Base-by-base conservation (phyloP, 2,113 vertebrate species). In the Scortum barcoo region DNA sequence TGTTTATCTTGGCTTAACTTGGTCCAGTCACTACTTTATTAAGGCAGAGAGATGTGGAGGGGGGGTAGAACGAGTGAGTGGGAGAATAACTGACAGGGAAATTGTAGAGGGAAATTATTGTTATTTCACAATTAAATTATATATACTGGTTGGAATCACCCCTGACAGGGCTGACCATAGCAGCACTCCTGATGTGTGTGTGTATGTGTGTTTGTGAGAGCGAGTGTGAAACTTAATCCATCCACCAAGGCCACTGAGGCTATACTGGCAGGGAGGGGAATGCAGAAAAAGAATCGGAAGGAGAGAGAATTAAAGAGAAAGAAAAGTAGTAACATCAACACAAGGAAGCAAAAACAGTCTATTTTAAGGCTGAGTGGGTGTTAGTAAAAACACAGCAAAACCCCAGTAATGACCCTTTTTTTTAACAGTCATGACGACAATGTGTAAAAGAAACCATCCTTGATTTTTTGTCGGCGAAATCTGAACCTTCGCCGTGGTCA, bases 121-220 rank as follows among this genome's bases (percentile, higher is more conserved):
- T 94, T 94, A 93, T 94, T 94, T 92, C 91, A 91, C 92, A 93
- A 93, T 94, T 93, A 93, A 93, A 93, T 94, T 91, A 93, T 92
- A 93, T 90, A 92, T 86, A 91, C 91, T 89, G 91, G 61, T 76
- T 90, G 90, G 92, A 94, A 94, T 94, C 90, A 89, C 84, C 88
- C 87, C 88, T 93, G 92, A 90, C 91, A 92, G 90, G 73, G 85
- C 89, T 83, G 88, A 89, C 84, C 88, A 85, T 69, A 86, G 80
- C 80, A 63, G 81, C 33, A 46, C 67, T 88, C 36, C 77, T 24
- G 56, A 11, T 86, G 77, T 76, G 77, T 80, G 79, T 71, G 60
- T 73, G 75, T 88, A 75, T 79, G 61, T 71, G 77, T 68, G 71
- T 81, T 1, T 76, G 83, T 56, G 70, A 57, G 88, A 42, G 68